Base-by-base conservation (phyloP, 2,797 vertebrate genomes). In the Characodon lateralis region DNA sequence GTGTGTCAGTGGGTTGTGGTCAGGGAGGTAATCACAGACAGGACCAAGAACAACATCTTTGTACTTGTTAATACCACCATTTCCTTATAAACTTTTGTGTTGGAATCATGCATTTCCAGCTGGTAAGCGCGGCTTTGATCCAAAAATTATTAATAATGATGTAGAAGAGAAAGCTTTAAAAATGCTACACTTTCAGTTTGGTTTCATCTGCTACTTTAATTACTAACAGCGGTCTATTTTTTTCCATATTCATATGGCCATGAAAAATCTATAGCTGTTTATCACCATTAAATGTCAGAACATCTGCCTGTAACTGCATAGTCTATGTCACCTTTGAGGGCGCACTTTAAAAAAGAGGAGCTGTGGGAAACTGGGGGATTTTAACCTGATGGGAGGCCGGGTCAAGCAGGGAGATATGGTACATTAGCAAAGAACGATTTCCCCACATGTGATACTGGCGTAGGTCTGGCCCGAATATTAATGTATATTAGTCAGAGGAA, bases 401-500 rank as follows among this genome's bases (percentile, higher is more conserved):
- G 90, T 93, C 87, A 91, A 82, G 75, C 61, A 65, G 72, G 63
- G 81, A 84, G 83, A 85, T 92, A 91, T 83, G 76, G 88, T 91
- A 91, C 87, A 78, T 92, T 89, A 90, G 79, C 9, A 46, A 76
- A 76, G 78, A 84, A 83, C 59, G n/a, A 71, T 82, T 80, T 81
- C 82, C 71, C 61, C 43, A 70, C 65, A 75, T 88, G 84, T 86
- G 86, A 83, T 76, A 50, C 84, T 81, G 78, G 81, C 79, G 84
- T 61, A 83, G 90, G 88, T 91, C 89, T 85, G 78, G 73, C 77
- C 78, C 56, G 81, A 91, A 91, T 93, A 91, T 93, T 91, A 90
- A 84, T 6, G 72, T 80, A 78, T 85, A 90, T 90, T 89, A 92
- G 83, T 85, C 83, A 85, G 87, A 87, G 80, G 79, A 91, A 88